Base-by-base conservation (phyloP, 2,113 vertebrate species). In the Synodontis membranacea region DNA sequence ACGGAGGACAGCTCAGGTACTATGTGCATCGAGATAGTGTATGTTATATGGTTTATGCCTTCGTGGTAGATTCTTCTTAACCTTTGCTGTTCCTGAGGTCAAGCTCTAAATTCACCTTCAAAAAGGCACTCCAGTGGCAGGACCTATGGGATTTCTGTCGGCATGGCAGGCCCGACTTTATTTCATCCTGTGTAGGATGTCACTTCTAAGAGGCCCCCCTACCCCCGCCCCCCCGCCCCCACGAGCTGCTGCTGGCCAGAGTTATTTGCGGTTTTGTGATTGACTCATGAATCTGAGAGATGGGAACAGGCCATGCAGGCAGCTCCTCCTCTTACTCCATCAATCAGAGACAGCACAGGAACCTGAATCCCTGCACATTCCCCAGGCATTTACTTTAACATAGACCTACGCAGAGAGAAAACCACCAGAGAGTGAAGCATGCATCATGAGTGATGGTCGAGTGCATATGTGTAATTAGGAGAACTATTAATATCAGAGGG, bases 281-380 rank as follows among this genome's bases (percentile, higher is more conserved):
- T 90, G 90, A 90, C 90, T 90, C 90, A 89, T 90, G 90, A 90
- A 90, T 90, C 90, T 90, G 90, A 80, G 85, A 86, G 88, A 89
- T 90, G 90, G 84, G 90, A 89, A 84, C 86, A 82, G 89, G 81
- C 81, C 82, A 84, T 86, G 86, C 86, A 78, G 88, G 89, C 88
- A 76, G 86, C 86, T 90, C 86, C 88, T 84, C 82, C 88, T 90
- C 54, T 44, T 76, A 82, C 86, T 90, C 86, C 84, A 90, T 90
- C 88, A 88, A 90, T 90, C 90, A 90, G 80, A 31, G 58, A 78
- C 52, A 60, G 70, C 84, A 58, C 79, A 80, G 79, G 34, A 72
- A 82, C 62, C 48, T 80, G 31, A 64, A 84, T 56, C 84, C 39
- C 52, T 46, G 42, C 84, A 54, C 70, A 54, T 76, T 76, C 78